A percentile compares a stretch with the other conserved stretches of the same genome.
Conservation (phyloP, 2,888 invertebrate species). For the Drosophila mayaguana region DNA sequence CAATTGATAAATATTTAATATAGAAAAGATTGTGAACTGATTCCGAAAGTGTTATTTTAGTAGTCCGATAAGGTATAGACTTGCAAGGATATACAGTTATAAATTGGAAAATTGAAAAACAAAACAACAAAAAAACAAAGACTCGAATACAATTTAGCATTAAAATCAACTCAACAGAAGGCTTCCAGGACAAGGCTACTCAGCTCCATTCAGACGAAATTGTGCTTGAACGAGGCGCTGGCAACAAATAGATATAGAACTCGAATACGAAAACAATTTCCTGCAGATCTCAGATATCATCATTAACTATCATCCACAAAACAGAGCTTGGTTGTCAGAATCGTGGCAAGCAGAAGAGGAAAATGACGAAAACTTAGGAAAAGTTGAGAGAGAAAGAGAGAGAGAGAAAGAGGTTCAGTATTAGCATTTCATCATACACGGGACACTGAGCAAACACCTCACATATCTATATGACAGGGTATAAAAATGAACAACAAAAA, state of each 20-base stretch:
- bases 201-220: conserved; percentile 5
- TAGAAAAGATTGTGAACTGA: not conserved
- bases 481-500: conserved; percentile 37
- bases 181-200: conserved; percentile 38
- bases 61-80: not conserved
- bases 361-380: not conserved
- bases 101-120: too few species aligned
- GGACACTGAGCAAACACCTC: conserved; percentile 28
- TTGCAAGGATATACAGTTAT: conserved; percentile 11
- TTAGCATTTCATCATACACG: conserved; percentile 34
- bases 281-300: conserved; percentile 25
- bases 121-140: not conserved
- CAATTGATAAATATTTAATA: not conserved
- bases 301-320: conserved; percentile 18
- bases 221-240: conserved; percentile 18
- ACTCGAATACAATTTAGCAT: conserved; percentile 20
- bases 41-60: not conserved
- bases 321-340: conserved; percentile 46
- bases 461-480: conserved; percentile 46
- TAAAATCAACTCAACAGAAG: conserved; percentile 9
- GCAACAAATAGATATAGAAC: conserved; percentile 21
- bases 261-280: conserved; percentile 15
- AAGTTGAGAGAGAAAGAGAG: too few species aligned
- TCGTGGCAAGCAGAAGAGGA: conserved; percentile 1
- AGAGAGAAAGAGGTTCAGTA: conserved; percentile 49